Evolutionary conservation across 2,888 invertebrate genomes (phyloP).

Genomic region (Lepidochitona cinerea): DNA sequence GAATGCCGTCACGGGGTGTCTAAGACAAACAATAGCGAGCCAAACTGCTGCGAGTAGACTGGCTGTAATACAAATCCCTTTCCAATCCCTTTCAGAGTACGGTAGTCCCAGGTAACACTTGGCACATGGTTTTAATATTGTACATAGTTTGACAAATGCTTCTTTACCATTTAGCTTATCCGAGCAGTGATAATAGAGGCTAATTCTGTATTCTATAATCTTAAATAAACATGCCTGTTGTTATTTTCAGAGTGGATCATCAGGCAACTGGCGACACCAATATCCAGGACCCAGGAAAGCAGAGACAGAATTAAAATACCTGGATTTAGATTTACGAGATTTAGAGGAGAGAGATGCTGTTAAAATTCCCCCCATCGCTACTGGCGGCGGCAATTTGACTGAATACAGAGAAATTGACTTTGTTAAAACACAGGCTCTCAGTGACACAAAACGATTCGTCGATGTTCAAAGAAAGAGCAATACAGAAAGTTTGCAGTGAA

Average conservation of each 20-base stretch:
- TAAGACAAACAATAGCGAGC: no score
- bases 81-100: no score
- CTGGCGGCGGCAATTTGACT: conserved; percentile 43
- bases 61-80: no score
- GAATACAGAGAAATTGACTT: conserved; percentile 96
- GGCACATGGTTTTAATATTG: no score
- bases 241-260: conserved; percentile 1
- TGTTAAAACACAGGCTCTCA: conserved; percentile 93
- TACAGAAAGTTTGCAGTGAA: background rate
- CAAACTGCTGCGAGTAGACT: no score
- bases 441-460: conserved; percentile 85
- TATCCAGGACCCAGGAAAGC: conserved; percentile 44
- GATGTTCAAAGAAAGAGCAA: conserved; percentile 56
- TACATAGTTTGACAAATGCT: no score
- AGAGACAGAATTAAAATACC: conserved; percentile 79
- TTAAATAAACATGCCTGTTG: no score
- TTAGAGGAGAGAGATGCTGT: conserved; percentile 11
- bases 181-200: no score
- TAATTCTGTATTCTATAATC: no score
- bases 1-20: no score
- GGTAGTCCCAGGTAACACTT: no score
- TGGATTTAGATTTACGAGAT: conserved; percentile 86
- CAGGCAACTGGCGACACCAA: conserved; percentile 17
- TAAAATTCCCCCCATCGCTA: conserved; percentile 32
- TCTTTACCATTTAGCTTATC: no score